A percentile compares a stretch with the other conserved stretches of the same genome.
Conservation (phyloP, 2,888 invertebrate genomes). For the Acrocyrtus sp. region DNA sequence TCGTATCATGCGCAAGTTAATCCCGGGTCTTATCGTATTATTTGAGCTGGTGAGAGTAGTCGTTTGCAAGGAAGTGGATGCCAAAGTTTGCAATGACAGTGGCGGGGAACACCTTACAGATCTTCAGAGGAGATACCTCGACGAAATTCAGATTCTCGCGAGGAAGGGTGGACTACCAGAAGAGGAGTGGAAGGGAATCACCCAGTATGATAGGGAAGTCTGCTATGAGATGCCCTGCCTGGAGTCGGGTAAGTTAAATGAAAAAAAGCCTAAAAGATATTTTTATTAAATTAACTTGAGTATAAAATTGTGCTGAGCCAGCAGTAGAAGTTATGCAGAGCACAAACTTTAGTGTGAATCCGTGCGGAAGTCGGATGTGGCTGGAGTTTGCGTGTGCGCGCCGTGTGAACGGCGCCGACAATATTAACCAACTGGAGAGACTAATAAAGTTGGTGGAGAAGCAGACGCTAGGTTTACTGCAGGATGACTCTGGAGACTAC, state of each 20-base stretch:
- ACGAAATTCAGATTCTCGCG: conserved; percentile 17
- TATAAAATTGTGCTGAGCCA: no score
- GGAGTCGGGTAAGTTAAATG: conserved; percentile 17
- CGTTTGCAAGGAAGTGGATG: no score
- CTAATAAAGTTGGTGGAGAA: conserved; percentile 19
- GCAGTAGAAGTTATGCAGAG: conserved; percentile 30
- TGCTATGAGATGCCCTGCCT: conserved; percentile 32
- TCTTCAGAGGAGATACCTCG: neutral
- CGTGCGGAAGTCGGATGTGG: conserved; percentile 17
- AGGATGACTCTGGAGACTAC: conserved; percentile 18
- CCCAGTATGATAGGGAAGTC: conserved; percentile 22
- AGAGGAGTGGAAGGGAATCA: conserved; percentile 20
- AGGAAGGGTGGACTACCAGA: conserved; percentile 23
- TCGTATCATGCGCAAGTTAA: no score
- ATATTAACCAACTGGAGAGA: conserved; percentile 25
- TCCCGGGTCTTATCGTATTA: no score
- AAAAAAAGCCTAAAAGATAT: neutral
- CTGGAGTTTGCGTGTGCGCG: conserved; percentile 34
- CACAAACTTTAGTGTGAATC: conserved; percentile 31
- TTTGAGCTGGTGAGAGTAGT: no score
- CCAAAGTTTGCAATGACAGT: no score
- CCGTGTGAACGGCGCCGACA: conserved; percentile 28
- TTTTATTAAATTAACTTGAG: neutral
- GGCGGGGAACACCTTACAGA: conserved; percentile 26
- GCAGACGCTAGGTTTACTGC: conserved; percentile 21